Conservation (phyloP, 1,140 invertebrate genomes). For the Rhagoletis zephyria region DNA sequence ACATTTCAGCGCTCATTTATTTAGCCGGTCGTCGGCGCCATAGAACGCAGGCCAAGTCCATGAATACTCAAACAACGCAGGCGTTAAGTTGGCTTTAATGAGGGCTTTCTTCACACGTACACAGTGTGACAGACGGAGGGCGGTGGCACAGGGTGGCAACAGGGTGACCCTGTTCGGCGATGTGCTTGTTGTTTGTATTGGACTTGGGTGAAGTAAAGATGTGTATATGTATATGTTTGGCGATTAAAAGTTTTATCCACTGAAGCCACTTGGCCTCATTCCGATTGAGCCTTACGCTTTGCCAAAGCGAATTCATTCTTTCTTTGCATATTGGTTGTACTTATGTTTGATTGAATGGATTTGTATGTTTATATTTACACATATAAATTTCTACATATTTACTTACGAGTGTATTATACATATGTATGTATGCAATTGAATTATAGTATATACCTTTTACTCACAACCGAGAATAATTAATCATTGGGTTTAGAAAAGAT, state of each 20-base stretch:
- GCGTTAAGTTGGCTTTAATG: slow-evolving; percentile 4
- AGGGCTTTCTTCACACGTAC: neutral
- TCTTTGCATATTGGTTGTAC: no score
- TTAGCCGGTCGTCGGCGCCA: slow-evolving; percentile 9
- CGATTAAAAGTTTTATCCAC: slow-evolving; percentile 70
- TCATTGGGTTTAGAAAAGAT: no score
- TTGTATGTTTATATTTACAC: neutral
- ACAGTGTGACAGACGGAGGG: neutral
- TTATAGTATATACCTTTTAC: no score
- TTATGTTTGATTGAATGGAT: slow-evolving; percentile 58
- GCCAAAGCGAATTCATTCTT: slow-evolving; percentile 9
- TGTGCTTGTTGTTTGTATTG: slow-evolving; percentile 13
- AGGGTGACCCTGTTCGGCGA: neutral
- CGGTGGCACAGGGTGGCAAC: neutral
- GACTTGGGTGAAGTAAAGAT: neutral
- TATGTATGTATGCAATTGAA: neutral
- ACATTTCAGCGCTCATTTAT: slow-evolving; percentile 42
- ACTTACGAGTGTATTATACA: slow-evolving; percentile 33
- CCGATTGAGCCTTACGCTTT: neutral
- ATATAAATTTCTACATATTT: neutral
- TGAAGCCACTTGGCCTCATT: slow-evolving; percentile 53
- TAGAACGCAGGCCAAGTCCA: neutral
- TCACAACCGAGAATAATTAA: no score
- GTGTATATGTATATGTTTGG: slow-evolving; percentile 54
- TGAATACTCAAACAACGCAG: neutral